These are phyloP conservation scores for Argyra leucocephala DNA, from an alignment of 2,888 invertebrate genomes.

Conservation along the genomic window DNA sequence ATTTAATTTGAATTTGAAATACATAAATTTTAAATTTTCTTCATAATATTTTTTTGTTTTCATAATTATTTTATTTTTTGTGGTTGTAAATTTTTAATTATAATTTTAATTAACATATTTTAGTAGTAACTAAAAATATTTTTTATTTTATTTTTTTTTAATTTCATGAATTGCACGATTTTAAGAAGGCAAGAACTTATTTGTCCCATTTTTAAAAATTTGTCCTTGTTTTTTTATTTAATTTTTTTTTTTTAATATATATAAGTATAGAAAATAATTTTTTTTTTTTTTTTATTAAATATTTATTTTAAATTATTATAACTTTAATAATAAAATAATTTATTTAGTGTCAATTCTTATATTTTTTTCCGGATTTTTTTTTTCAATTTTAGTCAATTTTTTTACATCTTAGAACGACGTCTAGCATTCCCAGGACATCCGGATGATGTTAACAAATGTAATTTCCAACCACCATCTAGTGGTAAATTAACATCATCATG, in stretches of 20 bases:
- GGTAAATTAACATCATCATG: conserved; percentile 64
- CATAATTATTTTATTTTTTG: too few species aligned
- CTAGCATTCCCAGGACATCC: conserved; percentile 45
- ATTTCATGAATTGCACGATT: background rate
- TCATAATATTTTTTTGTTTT: too few species aligned
- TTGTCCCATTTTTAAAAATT: background rate
- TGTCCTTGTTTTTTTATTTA: background rate
- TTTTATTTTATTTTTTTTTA: background rate
- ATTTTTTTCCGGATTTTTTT: background rate
- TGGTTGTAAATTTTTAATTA: too few species aligned
- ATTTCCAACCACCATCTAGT: conserved; percentile 70
- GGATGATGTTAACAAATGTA: conserved; percentile 50
- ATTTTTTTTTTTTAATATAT: background rate
- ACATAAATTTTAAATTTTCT: too few species aligned
- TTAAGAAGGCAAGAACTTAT: background rate
- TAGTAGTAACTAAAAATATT: too few species aligned
- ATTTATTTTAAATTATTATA: background rate
- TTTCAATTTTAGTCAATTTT: background rate
- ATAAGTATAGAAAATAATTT: conserved; percentile 2
- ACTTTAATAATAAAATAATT: background rate
- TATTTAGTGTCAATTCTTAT: background rate
- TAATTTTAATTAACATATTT: too few species aligned
- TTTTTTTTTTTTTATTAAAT: background rate
- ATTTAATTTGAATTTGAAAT: too few species aligned
- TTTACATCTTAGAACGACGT: conserved; percentile 31